Evolutionary conservation across 2,113 vertebrate species (phyloP), one percentile per base, ranked within the genome.

Genomic region (Delphinapterus leucas): DNA sequence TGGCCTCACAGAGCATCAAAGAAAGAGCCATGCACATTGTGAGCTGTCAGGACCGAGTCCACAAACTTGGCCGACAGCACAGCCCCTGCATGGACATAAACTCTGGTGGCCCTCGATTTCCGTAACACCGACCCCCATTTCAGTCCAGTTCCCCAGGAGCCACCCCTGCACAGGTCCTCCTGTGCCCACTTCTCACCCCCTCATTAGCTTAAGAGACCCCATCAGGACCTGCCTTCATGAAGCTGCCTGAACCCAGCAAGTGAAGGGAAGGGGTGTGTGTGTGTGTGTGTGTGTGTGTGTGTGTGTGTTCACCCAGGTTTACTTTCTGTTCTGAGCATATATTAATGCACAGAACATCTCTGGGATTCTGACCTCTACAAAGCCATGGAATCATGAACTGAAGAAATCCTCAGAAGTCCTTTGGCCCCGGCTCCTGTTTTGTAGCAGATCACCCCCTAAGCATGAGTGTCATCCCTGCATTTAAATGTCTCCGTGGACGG

Each of bases 61-160:
- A 38, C 26, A 4, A 44, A 44, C 3, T 2, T 18, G 47, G 33
- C 41, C 41, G 9, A 18, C 4, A 23, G 23, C 55, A 6, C n/a
- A 38, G 31, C 13, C 61, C 12, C 23, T 25, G 11, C 6, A 8
- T 0, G 1, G 10, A 6, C 28, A 55, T 60, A 12, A 41, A 28
- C 17, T 38, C 25, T 65, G 49, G 31, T 15, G n/a, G 55, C 58
- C 49, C 21, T 76, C 0, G 0, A 10, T 44, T 71, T 82, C 7
- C 3, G 36, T 15, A 15, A 28, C 5, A 12, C 0, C 21, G 79
- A 4, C 7, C 3, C 38, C 26, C 3, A 0, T 18, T 1, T 17
- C 8, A 12, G 28, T 28, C 33, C 14, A 11, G 5, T 17, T 47
- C 13, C 10, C 33, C 21, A 9, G 0, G 1, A 33, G 11, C 26